These are phyloP conservation scores for Cataglyphis cursor DNA, from an alignment of 2,888 invertebrate genomes.

Conservation along the genomic window DNA sequence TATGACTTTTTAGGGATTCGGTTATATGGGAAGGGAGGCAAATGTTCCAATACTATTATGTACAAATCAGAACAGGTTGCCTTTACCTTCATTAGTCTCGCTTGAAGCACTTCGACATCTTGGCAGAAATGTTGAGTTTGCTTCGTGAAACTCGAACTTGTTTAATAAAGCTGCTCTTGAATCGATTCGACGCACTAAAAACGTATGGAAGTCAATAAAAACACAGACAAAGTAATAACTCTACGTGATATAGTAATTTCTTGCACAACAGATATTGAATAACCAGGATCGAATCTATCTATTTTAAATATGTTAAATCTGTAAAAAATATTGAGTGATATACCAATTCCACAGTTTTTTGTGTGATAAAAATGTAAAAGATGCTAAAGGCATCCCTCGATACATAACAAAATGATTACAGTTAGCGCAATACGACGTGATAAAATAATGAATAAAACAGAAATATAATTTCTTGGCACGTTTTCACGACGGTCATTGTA, in stretches of 20 bases:
- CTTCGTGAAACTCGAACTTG: slow-evolving; percentile 16
- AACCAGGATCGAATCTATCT: background rate
- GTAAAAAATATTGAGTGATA: background rate
- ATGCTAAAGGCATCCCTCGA: background rate
- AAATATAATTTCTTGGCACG: background rate
- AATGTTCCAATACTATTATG: background rate
- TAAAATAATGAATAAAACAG: slow-evolving; percentile 1
- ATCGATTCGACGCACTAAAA: background rate
- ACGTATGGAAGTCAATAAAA: background rate
- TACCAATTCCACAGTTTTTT: background rate
- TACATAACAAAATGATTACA: background rate
- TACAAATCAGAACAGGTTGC: background rate
- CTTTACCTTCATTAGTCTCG: background rate
- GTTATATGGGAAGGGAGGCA: background rate
- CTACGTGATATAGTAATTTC: background rate
- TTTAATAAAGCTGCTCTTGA: slow-evolving; percentile 8
- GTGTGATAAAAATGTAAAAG: background rate
- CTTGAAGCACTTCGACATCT: background rate
- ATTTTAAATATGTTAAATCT: too few species aligned
- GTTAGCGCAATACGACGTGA: background rate
- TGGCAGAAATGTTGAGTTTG: background rate
- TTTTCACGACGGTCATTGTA: background rate
- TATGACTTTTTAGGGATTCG: slow-evolving; percentile 22
- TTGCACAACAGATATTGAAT: background rate
- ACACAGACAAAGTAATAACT: background rate